These are phyloP conservation scores for Vicugna pacos DNA, from an alignment of 2,113 vertebrate species.

Conservation along the genomic window DNA sequence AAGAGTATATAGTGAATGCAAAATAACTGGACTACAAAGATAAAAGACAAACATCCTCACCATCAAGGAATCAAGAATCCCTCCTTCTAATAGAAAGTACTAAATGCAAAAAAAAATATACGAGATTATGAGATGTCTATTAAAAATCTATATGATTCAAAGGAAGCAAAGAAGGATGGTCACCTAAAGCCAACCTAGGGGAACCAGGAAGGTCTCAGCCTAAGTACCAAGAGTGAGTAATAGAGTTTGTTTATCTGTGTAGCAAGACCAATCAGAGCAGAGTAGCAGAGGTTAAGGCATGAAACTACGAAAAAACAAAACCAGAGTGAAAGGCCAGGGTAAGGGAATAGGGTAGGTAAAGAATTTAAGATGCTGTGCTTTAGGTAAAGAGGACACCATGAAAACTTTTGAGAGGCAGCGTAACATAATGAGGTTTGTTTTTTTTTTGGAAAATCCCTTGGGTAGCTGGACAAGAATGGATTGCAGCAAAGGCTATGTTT, in stretches of 20 bases:
- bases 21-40: conserved; percentile 22
- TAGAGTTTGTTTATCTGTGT: neutral
- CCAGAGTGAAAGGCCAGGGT: neutral
- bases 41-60: neutral
- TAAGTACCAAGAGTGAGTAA: neutral
- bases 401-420: neutral
- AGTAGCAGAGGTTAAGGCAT: neutral
- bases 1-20: neutral
- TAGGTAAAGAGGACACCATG: neutral
- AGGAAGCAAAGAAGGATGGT: neutral
- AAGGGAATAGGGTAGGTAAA: neutral
- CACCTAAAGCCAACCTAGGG: neutral
- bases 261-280: neutral
- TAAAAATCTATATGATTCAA: neutral
- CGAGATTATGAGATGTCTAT: neutral
- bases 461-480: neutral
- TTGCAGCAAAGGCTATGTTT: neutral
- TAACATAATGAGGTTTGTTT: neutral
- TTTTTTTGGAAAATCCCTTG: neutral
- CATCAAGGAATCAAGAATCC: neutral
- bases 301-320: neutral
- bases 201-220: neutral
- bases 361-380: neutral
- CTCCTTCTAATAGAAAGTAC: neutral
- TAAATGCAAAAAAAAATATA: neutral